Evolutionary conservation across 2,113 vertebrate genomes (phyloP).

Genomic region (Muntiacus reevesi): DNA sequence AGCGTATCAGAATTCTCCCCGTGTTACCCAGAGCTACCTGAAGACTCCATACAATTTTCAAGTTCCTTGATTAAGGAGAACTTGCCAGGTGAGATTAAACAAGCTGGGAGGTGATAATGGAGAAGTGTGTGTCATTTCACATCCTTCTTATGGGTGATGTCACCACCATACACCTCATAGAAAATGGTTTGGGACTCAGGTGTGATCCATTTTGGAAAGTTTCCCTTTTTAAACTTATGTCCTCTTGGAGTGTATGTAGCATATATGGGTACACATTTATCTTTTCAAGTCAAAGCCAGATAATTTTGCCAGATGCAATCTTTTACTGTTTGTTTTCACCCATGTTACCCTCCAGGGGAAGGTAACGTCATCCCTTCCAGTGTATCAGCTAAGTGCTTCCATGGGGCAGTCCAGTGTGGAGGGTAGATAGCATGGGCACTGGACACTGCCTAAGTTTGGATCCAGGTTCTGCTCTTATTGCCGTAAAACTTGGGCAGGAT

Average conservation of each 20-base stretch:
- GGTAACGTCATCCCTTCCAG: not conserved
- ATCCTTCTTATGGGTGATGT: not conserved
- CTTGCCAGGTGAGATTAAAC: slow-evolving; percentile 65
- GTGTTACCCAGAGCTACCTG: slow-evolving; percentile 63
- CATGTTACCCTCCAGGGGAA: not conserved
- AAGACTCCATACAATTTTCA: slow-evolving; percentile 63
- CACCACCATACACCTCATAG: not conserved
- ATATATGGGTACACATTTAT: not conserved
- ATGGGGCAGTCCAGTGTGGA: accelerated
- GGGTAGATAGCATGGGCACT: too few relatives aligned
- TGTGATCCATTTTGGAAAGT: not conserved
- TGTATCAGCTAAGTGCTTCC: not conserved
- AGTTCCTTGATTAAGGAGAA: slow-evolving; percentile 62
- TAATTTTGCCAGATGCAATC: not conserved
- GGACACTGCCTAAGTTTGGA: not conserved
- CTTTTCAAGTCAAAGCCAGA: not conserved
- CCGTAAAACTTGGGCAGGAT: not conserved
- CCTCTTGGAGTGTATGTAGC: not conserved
- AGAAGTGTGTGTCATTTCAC: not conserved
- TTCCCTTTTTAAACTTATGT: not conserved
- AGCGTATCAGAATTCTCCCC: slow-evolving; percentile 69
- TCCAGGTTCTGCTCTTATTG: not conserved
- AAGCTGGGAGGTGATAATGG: slow-evolving; percentile 36
- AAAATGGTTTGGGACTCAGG: not conserved
- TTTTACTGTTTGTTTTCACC: not conserved